Evolutionary conservation across 1,140 invertebrate genomes (phyloP).

Genomic region (Samia ricini): DNA sequence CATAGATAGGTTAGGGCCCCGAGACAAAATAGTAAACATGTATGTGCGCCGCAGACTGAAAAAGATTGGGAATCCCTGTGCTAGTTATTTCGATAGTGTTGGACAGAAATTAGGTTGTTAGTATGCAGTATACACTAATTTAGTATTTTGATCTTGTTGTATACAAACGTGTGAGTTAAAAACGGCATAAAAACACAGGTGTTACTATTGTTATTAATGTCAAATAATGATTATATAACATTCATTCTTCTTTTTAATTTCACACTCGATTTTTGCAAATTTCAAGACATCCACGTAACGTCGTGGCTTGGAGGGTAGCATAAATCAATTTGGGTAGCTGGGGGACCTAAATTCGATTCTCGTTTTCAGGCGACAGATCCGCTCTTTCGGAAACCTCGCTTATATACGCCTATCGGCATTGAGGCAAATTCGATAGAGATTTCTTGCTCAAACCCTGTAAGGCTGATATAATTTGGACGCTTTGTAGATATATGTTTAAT

Average conservation of each 20-base stretch:
- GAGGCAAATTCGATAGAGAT: conserved; percentile 51
- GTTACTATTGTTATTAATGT: too few species aligned
- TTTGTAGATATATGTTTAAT: not conserved
- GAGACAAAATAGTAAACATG: too few species aligned
- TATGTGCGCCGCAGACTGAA: too few species aligned
- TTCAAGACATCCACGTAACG: conserved; percentile 31
- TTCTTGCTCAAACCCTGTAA: not conserved
- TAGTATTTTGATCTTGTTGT: too few species aligned
- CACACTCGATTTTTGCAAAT: not conserved
- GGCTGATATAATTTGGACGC: not conserved
- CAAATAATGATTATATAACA: too few species aligned
- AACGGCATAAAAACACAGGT: too few species aligned
- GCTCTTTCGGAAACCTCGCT: conserved; percentile 46
- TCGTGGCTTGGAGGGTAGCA: conserved; percentile 32
- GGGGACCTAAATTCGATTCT: conserved; percentile 66
- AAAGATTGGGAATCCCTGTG: too few species aligned
- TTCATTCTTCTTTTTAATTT: not conserved
- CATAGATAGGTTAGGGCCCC: too few species aligned
- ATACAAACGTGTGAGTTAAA: too few species aligned
- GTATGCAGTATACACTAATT: too few species aligned
- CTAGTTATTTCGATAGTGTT: not conserved
- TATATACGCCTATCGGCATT: conserved; percentile 40
- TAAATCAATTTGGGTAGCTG: conserved; percentile 65
- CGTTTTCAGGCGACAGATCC: conserved; percentile 43
- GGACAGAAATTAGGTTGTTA: not conserved